These are phyloP conservation scores for Eleutherodactylus coqui DNA, from an alignment of 2,797 vertebrate species.

Conservation along the genomic window DNA sequence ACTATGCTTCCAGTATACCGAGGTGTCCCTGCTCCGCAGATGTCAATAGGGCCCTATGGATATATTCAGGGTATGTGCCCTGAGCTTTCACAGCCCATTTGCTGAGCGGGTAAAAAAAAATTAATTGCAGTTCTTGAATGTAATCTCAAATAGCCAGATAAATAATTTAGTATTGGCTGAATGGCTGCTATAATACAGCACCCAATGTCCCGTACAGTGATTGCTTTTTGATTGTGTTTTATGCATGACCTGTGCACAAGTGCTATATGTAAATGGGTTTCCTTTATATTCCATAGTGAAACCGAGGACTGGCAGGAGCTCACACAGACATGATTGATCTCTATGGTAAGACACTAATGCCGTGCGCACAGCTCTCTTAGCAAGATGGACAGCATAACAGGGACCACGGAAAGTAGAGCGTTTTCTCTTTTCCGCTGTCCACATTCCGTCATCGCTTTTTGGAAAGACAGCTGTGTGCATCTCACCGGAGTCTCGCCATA, in stretches of 20 bases:
- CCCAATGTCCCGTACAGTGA: not conserved
- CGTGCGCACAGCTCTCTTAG: constrained; percentile 19
- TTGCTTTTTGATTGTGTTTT: constrained; percentile 18
- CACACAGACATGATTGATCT: constrained; percentile 34
- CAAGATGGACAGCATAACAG: constrained; percentile 10
- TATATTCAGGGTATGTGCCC: not conserved
- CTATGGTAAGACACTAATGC: constrained; percentile 12
- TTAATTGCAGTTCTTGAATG: not conserved
- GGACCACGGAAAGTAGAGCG: not conserved
- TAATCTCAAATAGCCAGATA: not conserved
- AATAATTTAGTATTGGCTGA: not conserved
- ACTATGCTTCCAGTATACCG: not conserved
- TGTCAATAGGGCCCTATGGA: not conserved
- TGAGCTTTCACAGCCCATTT: not conserved
- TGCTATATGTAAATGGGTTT: constrained; percentile 22
- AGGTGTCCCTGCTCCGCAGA: not conserved
- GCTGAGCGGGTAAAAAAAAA: not conserved
- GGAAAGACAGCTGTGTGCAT: constrained; percentile 21
- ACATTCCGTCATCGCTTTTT: constrained; percentile 13
- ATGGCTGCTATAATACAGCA: not conserved
- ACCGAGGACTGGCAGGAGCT: constrained; percentile 17
- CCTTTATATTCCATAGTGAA: constrained; percentile 14
- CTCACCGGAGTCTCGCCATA: not conserved
- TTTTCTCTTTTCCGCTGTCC: constrained; percentile 19
- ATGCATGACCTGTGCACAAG: constrained; percentile 18